phyloP scores from a whole-genome alignment of 2,888 invertebrate species.

The Leptinotarsa haldemani region DNA sequence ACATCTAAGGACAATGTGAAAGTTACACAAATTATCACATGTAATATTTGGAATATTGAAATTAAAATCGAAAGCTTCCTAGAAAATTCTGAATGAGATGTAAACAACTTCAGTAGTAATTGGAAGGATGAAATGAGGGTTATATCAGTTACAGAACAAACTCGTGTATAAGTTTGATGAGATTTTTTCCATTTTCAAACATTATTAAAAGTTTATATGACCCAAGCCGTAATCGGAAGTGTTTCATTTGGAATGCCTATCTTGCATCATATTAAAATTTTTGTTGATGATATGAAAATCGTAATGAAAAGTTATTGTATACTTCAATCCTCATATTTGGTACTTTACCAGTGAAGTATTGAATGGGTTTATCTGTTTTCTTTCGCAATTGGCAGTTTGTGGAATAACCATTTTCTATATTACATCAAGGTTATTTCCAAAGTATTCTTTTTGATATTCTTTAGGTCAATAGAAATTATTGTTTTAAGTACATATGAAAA shows the following conservation, averaged over 20 bases:
- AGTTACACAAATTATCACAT: not conserved
- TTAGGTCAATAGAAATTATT: too few relatives aligned
- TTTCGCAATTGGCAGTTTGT: not conserved
- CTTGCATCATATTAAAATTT: not conserved
- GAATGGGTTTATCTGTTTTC: not conserved
- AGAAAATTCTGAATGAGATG: not conserved
- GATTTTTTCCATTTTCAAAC: not conserved
- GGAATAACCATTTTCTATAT: too few relatives aligned
- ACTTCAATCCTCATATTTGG: not conserved
- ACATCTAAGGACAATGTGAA: not conserved
- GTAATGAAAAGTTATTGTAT: not conserved
- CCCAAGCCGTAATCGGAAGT: not conserved
- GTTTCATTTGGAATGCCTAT: not conserved
- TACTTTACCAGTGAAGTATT: not conserved
- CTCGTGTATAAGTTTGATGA: not conserved
- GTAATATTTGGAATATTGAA: not conserved
- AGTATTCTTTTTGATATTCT: too few relatives aligned
- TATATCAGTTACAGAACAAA: not conserved
- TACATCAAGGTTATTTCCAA: too few relatives aligned
- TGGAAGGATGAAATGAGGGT: not conserved
- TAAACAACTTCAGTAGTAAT: not conserved
- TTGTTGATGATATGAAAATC: not conserved
- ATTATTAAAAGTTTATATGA: constrained; percentile 7
- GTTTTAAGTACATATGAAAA: too few relatives aligned
- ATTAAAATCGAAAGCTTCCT: not conserved